A percentile compares a stretch with the other conserved stretches of the same genome.
Conservation (phyloP, 2,113 vertebrate genomes). For the Poecilia latipinna region DNA sequence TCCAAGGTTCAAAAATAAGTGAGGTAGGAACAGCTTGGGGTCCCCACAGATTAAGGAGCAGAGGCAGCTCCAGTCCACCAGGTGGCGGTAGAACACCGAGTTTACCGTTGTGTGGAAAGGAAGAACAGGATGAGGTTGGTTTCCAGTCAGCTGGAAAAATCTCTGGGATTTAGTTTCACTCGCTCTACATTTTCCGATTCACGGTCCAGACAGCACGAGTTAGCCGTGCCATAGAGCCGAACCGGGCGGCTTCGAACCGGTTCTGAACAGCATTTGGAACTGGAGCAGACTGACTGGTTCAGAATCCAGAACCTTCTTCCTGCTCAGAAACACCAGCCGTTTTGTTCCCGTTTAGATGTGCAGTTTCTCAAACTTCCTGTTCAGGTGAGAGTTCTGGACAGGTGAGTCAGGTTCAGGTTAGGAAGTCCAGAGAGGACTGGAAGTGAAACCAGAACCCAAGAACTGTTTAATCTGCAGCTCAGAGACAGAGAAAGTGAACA, state of each 20-base stretch:
- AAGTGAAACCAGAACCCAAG: background rate
- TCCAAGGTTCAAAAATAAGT: no score
- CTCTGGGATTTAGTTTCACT: no score
- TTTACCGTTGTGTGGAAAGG: background rate
- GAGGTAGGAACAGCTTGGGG: background rate
- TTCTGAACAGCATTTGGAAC: background rate
- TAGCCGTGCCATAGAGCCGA: background rate
- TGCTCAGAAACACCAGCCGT: background rate
- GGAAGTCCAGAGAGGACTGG: background rate
- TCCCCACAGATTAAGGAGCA: no score
- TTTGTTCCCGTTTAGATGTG: background rate
- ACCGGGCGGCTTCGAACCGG: background rate
- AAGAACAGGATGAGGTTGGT: background rate
- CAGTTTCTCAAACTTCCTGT: background rate
- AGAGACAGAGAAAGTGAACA: no score
- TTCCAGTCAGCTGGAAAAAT: background rate
- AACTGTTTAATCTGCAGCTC: background rate
- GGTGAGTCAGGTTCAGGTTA: background rate
- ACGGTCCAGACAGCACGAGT: background rate
- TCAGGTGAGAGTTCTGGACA: background rate
- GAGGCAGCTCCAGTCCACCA: conserved; percentile 1
- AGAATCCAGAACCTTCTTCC: background rate
- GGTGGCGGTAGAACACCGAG: background rate
- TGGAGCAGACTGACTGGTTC: background rate
- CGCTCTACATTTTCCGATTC: background rate